Evolutionary conservation across 2,888 invertebrate genomes (phyloP).

Genomic region (Ormyrus pomaceus): DNA sequence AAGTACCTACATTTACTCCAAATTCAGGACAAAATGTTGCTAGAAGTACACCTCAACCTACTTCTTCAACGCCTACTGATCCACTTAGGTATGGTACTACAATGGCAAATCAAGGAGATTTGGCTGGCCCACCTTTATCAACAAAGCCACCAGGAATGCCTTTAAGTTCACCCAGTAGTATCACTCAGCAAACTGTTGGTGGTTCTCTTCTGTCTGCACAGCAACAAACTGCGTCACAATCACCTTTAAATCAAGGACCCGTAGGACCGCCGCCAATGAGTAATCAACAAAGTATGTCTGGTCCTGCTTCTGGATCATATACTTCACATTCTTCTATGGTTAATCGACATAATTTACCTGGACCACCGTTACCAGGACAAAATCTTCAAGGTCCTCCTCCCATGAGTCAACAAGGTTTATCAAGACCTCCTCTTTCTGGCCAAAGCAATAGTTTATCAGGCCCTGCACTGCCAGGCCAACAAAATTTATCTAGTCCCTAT

Average conservation of each 20-base stretch:
- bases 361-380: slow-evolving; percentile 61
- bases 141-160: slow-evolving; percentile 51
- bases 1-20: slow-evolving; percentile 50
- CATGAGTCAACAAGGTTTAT: slow-evolving; percentile 57
- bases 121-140: slow-evolving; percentile 53
- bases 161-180: slow-evolving; percentile 11
- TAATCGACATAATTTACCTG: slow-evolving; percentile 59
- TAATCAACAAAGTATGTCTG: slow-evolving; percentile 54
- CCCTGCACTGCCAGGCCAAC: slow-evolving; percentile 60
- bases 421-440: slow-evolving; percentile 57
- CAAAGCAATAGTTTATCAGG: slow-evolving; percentile 48
- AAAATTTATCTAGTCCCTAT: slow-evolving; percentile 45
- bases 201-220: slow-evolving; percentile 53
- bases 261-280: slow-evolving; percentile 30
- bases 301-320: slow-evolving; percentile 55
- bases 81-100: slow-evolving; percentile 52
- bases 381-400: slow-evolving; percentile 52
- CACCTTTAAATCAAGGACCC: slow-evolving; percentile 19
- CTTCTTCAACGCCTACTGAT: slow-evolving; percentile 34
- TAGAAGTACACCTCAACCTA: slow-evolving; percentile 35
- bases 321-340: slow-evolving; percentile 53
- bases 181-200: slow-evolving; percentile 41
- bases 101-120: slow-evolving; percentile 51
- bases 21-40: slow-evolving; percentile 52
- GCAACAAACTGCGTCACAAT: not conserved